Base-by-base conservation (phyloP, 2,113 vertebrate genomes). In the Psittacara wagleri region DNA sequence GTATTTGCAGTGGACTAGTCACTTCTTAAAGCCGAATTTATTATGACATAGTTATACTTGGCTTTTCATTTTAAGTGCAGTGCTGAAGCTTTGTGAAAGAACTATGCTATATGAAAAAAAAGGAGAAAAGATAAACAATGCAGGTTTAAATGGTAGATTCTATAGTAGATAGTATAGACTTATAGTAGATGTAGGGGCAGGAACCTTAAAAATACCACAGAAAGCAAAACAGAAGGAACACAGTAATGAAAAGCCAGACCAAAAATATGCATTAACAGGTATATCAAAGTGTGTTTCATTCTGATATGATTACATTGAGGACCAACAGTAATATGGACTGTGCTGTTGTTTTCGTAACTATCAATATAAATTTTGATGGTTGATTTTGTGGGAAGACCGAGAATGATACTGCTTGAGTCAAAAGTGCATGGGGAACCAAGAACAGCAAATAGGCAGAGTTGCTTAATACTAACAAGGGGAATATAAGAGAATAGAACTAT, bases 21-120 rank as follows among this genome's bases (percentile, higher is more conserved):
- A 94, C 94, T 95, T 95, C 91, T 90, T 70, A 94, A 96, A 85
- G 93, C 76, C 22, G 37, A 43, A 41, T 95, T 90, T 73, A 89
- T 96, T 91, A 93, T 87, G 75, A 54, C 63, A 70, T 62, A 72
- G 24, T 67, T 97, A 74, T 61, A 55, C 91, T 80, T n/a, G 80
- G 69, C 78, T 93, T 93, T 92, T 87, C 67, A 66, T 84, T 94
- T 96, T 80, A 92, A 96, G 73, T 86, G 43, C 43, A 74, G 75
- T 89, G 43, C 73, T 87, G 62, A 94, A 94, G 85, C 74, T 93
- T 73, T 96, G 67, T 83, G 55, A 69, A 88, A 87, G 74, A 92
- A 69, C 20, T 90, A 94, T 54, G 41, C 57, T 79, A 57, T 86
- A 55, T 68, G 74, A 57, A 48, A 83, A 87, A 87, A 69, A 62